These are phyloP conservation scores for Ceratotherium simum DNA, from an alignment of 2,113 vertebrate genomes.

Conservation along the genomic window DNA sequence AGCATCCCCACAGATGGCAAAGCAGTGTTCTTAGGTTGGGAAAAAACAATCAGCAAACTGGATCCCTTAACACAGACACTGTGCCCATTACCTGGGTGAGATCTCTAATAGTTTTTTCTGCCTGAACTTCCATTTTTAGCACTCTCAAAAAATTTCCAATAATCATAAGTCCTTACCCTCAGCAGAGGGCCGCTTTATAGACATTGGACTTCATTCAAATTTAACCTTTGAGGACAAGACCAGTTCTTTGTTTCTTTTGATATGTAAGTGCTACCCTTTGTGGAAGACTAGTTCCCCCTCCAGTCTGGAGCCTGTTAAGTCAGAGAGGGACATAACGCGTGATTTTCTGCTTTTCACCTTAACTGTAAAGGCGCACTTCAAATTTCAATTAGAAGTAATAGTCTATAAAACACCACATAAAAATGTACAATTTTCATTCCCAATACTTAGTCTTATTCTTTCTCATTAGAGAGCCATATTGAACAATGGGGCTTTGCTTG, in stretches of 20 bases:
- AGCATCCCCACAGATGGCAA: not conserved
- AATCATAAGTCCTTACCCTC: not conserved
- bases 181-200: constrained; percentile 36
- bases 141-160: not conserved
- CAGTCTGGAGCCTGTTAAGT: not conserved
- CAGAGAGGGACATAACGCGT: constrained; percentile 27
- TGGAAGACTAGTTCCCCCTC: constrained; percentile 16
- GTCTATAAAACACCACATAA: constrained; percentile 79
- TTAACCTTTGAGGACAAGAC: constrained; percentile 46
- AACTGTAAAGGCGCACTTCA: constrained; percentile 70
- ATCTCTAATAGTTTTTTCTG: not conserved
- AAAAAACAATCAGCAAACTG: not conserved
- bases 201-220: constrained; percentile 35
- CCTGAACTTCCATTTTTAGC: not conserved
- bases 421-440: constrained; percentile 76
- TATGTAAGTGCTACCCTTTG: not conserved
- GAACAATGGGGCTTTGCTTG: constrained; percentile 74
- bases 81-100: not conserved
- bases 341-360: constrained; percentile 73
- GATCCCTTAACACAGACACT: not conserved
- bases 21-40: not conserved
- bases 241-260: not conserved
- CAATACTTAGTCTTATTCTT: constrained; percentile 61
- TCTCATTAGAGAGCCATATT: constrained; percentile 73
- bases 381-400: constrained; percentile 81